A percentile compares a stretch with the other conserved stretches of the same genome.
Conservation (phyloP, 2,888 invertebrate species). For the Luffia ferchaultella region DNA sequence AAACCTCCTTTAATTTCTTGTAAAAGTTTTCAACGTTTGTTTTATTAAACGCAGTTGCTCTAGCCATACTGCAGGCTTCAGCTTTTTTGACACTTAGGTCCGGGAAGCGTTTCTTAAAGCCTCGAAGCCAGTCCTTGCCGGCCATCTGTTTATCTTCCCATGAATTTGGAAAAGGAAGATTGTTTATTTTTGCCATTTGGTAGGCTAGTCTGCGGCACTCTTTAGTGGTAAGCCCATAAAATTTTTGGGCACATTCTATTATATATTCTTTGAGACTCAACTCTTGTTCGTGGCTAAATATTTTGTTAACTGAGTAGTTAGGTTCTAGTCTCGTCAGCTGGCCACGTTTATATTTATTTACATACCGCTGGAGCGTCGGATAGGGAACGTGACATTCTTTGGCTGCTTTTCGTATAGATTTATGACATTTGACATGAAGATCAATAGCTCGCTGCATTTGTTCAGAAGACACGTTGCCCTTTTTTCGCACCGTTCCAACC, state of each 20-base stretch:
- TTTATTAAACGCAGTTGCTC: conserved; percentile 6
- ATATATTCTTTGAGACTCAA: not conserved
- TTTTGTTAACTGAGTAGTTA: not conserved
- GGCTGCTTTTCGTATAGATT: not conserved
- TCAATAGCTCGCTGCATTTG: too few species aligned
- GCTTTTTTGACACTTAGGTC: too few species aligned
- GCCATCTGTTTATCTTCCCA: not conserved
- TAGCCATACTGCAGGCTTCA: too few species aligned
- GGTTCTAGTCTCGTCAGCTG: not conserved
- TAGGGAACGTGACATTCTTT: not conserved
- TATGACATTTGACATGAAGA: too few species aligned
- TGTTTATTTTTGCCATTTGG: not conserved
- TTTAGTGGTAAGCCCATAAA: not conserved
- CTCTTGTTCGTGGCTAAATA: not conserved
- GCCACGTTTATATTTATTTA: not conserved
- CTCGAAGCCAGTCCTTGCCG: too few species aligned
- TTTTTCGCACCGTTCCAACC: too few species aligned
- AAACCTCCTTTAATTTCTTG: not conserved
- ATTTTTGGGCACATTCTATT: not conserved
- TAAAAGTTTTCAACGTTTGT: too few species aligned
- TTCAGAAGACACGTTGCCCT: too few species aligned
- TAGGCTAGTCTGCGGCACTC: not conserved
- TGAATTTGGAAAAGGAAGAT: not conserved
- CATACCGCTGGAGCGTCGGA: not conserved
- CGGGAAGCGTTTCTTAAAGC: too few species aligned